Conservation (phyloP, 2,888 invertebrate species). For the Xylota segnis region DNA sequence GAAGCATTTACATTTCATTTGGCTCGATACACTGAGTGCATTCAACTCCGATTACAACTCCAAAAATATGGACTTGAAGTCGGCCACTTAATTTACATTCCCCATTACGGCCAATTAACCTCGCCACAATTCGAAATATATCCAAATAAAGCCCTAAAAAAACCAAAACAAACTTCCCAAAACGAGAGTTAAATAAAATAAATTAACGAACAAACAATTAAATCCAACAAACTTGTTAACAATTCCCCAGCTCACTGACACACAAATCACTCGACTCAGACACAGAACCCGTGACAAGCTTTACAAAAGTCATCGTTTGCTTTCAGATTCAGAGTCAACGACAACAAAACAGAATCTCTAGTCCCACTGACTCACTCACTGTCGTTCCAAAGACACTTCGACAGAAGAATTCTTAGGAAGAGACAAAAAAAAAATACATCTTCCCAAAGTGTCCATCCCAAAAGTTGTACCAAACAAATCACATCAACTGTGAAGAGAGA, state of each 20-base stretch:
- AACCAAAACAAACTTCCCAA: conserved; percentile 3
- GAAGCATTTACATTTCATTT: background rate
- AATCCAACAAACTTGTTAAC: conserved; percentile 49
- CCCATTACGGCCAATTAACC: conserved; percentile 22
- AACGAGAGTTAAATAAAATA: conserved; percentile 23
- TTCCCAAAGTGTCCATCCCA: conserved; percentile 38
- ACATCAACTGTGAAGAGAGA: conserved; percentile 4
- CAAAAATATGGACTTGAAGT: background rate
- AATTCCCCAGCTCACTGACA: conserved; percentile 45
- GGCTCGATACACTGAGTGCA: conserved; percentile 1
- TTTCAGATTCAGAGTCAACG: conserved; percentile 30
- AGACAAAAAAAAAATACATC: conserved; percentile 3
- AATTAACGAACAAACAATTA: conserved; percentile 37
- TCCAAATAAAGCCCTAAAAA: conserved; percentile 12
- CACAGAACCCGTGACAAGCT: conserved; percentile 65
- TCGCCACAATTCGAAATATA: conserved; percentile 11
- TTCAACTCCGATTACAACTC: conserved; percentile 15
- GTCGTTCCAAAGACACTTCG: conserved; percentile 21
- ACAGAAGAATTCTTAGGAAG: conserved; percentile 47
- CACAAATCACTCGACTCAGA: conserved; percentile 37
- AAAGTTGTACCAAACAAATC: conserved; percentile 46
- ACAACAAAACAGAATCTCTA: conserved; percentile 30
- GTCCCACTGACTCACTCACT: conserved; percentile 59
- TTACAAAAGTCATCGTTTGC: conserved; percentile 57
- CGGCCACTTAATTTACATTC: conserved; percentile 16